Evolutionary conservation across 2,797 vertebrate species (phyloP).

Genomic region (Sebastes minor): DNA sequence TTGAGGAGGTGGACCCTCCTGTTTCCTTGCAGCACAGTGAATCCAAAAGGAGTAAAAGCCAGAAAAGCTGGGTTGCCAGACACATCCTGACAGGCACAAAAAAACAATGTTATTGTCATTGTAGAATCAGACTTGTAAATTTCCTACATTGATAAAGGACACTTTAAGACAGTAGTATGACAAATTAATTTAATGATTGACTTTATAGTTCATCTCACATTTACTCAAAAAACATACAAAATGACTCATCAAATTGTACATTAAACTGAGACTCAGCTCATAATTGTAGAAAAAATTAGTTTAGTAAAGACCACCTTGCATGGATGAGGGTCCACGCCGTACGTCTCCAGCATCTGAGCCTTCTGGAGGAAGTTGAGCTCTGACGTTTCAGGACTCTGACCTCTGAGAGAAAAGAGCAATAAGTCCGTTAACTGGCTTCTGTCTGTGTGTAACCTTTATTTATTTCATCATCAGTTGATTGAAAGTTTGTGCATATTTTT

Average conservation of each 20-base stretch:
- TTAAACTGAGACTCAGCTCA: not conserved
- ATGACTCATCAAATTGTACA: not conserved
- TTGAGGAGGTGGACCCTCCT: constrained; percentile 97
- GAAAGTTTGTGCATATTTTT: not conserved
- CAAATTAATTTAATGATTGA: not conserved
- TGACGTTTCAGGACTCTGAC: constrained; percentile 92
- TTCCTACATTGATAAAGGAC: not conserved
- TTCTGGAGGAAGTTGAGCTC: constrained; percentile 97
- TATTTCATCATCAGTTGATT: not conserved
- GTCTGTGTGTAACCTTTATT: not conserved
- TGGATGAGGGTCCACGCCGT: constrained; percentile 96
- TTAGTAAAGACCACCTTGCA: constrained; percentile 88
- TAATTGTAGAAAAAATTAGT: not conserved
- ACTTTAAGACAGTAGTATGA: not conserved
- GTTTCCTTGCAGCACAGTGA: constrained; percentile 97
- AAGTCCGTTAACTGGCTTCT: not conserved
- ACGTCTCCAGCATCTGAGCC: constrained; percentile 96
- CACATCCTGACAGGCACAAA: constrained; percentile 87
- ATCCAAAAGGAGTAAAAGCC: constrained; percentile 97
- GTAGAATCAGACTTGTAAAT: not conserved
- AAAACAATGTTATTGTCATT: not conserved
- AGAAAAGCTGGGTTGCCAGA: constrained; percentile 97
- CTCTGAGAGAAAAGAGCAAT: constrained; percentile 71
- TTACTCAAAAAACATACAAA: not conserved
- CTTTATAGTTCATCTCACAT: not conserved